Conservation (phyloP, 2,113 vertebrate species). For the Prunella himalayana region DNA sequence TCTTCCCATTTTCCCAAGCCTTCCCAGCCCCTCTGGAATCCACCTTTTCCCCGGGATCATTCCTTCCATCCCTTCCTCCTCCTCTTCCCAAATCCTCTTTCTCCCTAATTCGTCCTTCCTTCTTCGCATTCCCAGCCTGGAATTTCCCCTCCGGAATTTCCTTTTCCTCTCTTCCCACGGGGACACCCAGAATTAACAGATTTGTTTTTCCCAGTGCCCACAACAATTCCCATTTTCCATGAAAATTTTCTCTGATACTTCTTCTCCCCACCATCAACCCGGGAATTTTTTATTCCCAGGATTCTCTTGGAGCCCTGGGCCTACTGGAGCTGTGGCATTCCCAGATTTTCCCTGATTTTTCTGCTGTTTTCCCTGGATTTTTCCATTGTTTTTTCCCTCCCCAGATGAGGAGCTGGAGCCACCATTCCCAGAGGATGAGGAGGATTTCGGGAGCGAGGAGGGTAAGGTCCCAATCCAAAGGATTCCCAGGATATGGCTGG, state of each 20-base stretch:
- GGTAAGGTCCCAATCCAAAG: neutral
- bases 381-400: neutral
- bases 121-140: neutral
- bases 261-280: neutral
- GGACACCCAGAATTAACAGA: neutral
- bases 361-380: neutral
- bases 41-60: neutral
- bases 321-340: fast-evolving
- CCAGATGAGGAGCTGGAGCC: conserved; percentile 65
- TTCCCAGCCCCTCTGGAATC: neutral
- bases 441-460: neutral
- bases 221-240: conserved; percentile 1
- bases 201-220: neutral
- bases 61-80: neutral
- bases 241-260: fast-evolving
- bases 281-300: neutral
- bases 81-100: neutral
- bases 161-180: neutral
- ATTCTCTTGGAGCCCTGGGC: neutral
- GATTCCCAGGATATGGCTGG: fast-evolving
- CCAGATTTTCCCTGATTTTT: neutral
- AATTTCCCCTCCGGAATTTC: neutral
- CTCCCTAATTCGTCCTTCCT: neutral
- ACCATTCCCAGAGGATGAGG: neutral
- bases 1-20: fast-evolving